Percentiles rank a stretch among this genome's conserved stretches.
These are phyloP conservation scores for Augochlorella aurata DNA, from an alignment of 2,888 invertebrate species.

Conservation along the genomic window DNA sequence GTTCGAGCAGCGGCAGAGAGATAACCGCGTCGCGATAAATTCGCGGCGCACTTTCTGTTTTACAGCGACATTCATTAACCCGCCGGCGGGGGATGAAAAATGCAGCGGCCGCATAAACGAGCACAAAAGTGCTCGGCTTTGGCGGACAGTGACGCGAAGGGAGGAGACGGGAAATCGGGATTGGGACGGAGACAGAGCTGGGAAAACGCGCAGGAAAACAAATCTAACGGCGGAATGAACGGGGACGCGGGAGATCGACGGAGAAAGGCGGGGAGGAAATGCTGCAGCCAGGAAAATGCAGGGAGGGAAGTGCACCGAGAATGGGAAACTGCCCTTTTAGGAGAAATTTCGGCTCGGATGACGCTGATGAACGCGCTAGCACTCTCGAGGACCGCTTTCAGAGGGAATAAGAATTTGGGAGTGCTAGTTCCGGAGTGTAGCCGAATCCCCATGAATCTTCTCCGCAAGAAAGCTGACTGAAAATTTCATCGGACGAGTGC, in stretches of 20 bases:
- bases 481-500: background rate
- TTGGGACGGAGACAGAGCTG: too few species aligned
- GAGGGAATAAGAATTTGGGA: background rate
- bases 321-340: conserved; percentile 7
- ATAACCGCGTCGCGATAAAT: conserved; percentile 51
- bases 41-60: conserved; percentile 48
- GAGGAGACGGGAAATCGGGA: too few species aligned
- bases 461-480: background rate
- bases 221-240: too few species aligned
- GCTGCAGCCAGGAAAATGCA: background rate
- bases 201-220: too few species aligned
- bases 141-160: conserved; percentile 16
- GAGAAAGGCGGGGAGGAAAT: background rate
- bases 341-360: conserved; percentile 26
- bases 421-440: background rate
- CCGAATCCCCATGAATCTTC: background rate
- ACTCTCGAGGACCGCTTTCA: background rate
- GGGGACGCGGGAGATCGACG: background rate
- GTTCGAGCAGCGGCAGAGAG: conserved; percentile 15
- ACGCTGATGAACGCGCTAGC: conserved; percentile 1
- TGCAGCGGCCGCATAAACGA: conserved; percentile 36
- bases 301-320: conserved; percentile 13
- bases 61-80: conserved; percentile 48
- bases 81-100: conserved; percentile 41
- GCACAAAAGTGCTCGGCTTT: conserved; percentile 26